These are phyloP conservation scores for Drepana arcuata DNA, from an alignment of 1,140 invertebrate species.

Conservation along the genomic window DNA sequence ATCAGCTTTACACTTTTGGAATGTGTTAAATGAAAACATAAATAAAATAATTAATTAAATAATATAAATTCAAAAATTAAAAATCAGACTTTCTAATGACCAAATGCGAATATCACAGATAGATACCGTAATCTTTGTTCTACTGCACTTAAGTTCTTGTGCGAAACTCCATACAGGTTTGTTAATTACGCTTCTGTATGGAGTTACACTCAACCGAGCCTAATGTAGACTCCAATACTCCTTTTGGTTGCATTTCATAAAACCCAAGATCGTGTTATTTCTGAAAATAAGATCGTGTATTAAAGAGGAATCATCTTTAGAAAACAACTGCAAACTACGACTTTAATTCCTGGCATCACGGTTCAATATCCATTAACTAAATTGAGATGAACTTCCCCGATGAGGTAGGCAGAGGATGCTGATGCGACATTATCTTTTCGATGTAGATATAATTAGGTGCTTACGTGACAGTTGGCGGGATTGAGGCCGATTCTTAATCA, in stretches of 20 bases:
- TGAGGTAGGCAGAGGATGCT: too few relatives aligned
- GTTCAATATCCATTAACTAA: neutral
- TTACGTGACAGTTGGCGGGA: too few relatives aligned
- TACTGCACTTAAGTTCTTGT: constrained; percentile 60
- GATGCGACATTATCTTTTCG: too few relatives aligned
- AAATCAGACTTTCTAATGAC: constrained; percentile 48
- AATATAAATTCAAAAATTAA: constrained; percentile 16
- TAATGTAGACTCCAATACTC: constrained; percentile 9
- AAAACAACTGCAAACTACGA: constrained; percentile 23
- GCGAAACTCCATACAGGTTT: constrained; percentile 3
- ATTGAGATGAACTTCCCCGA: too few relatives aligned
- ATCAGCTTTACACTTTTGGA: constrained; percentile 38
- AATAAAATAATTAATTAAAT: constrained; percentile 11
- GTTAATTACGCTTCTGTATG: neutral
- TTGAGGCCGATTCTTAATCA: too few relatives aligned
- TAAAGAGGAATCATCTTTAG: too few relatives aligned
- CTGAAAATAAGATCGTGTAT: constrained; percentile 66
- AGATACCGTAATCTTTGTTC: constrained; percentile 29
- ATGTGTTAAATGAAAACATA: constrained; percentile 52
- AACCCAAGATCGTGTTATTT: constrained; percentile 69
- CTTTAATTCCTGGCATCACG: neutral
- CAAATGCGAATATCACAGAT: constrained; percentile 72
- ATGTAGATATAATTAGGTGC: too few relatives aligned
- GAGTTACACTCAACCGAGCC: constrained; percentile 9
- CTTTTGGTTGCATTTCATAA: constrained; percentile 49